Percentiles rank a stretch among this genome's conserved stretches.
These are phyloP conservation scores for Amazona vittata DNA, from an alignment of 2,113 vertebrate species.

Conservation along the genomic window DNA sequence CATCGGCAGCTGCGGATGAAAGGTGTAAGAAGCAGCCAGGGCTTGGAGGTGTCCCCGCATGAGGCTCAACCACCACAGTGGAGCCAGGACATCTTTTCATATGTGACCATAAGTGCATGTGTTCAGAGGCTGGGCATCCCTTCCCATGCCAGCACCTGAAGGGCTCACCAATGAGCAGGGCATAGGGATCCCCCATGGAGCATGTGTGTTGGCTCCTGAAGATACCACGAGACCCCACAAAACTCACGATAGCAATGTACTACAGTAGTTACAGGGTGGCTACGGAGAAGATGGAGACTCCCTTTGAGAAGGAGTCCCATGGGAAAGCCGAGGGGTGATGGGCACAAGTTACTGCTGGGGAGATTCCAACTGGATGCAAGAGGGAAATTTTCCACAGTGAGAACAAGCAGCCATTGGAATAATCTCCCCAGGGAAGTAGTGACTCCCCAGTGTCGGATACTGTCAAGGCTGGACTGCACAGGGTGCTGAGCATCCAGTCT, in stretches of 20 bases:
- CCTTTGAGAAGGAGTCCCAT: background rate
- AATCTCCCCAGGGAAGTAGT: background rate
- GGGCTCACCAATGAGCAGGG: rapidly evolving
- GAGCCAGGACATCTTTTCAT: background rate
- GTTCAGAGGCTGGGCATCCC: background rate
- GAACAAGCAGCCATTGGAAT: background rate
- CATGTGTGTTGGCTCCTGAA: background rate
- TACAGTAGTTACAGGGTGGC: background rate
- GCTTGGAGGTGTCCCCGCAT: rapidly evolving
- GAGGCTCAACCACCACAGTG: background rate
- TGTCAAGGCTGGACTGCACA: too few relatives aligned
- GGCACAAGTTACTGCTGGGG: background rate
- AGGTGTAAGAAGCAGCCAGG: background rate
- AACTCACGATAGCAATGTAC: background rate
- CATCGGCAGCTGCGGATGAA: background rate
- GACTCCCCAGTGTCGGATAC: too few relatives aligned
- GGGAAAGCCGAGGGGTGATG: background rate
- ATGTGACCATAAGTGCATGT: rapidly evolving
- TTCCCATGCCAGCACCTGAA: background rate
- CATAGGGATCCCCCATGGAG: rapidly evolving
- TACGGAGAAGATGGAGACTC: background rate
- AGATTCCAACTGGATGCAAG: background rate
- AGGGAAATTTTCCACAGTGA: background rate
- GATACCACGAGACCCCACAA: background rate
- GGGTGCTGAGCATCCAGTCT: too few relatives aligned